Evolutionary conservation across 1,140 invertebrate genomes (phyloP), one percentile per base, ranked within the genome.

Genomic region (Bombus consobrinus): DNA sequence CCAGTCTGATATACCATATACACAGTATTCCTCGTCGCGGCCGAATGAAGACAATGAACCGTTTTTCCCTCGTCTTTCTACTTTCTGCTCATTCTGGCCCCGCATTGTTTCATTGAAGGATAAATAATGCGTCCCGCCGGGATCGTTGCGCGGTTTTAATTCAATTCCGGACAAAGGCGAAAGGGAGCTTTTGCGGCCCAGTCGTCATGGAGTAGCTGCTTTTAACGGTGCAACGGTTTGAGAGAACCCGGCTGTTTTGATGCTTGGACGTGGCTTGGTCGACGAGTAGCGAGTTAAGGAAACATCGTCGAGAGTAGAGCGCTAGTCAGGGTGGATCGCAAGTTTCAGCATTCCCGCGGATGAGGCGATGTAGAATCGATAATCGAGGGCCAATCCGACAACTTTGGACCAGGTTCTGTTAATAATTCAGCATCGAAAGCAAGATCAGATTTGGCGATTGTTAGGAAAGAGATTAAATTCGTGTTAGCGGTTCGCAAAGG

Each of bases 351-450:
- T 66, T 15, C 34, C 62, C 87, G 68, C 5, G 32, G 25, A 10
- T 25, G 37, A 39, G 12, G 5, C n/a, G 41, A 22, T 15, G 25
- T 34, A 39, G 66, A 41, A 89, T 89, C 88, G 85, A 87, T 84
- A 53, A 66, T 8, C 64, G 64, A 6, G 12, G 28, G 10, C 8
- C n/a, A 53, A 62, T 37, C 62, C 37, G 25, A 41, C 73, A 81
- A 87, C 73, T 89, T 87, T 79, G 15, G 25, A 28, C 18, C n/a
- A 32, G 28, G 10, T n/a, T 28, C 39, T 53, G 86, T 89, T 89
- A 90, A 89, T 90, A 89, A 90, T 90, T 83, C 73, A 73, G 47
- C 59, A 74, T 43, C 79, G 81, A 43, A 53, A 39, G 71, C 41
- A 22, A 66, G 77, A 87, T 88, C 74, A 81, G 77, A 90, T 89